Percentiles rank a stretch among this genome's conserved stretches.
phyloP scores from a whole-genome alignment of 2,113 vertebrate genomes.

The Nesoenas mayeri region DNA sequence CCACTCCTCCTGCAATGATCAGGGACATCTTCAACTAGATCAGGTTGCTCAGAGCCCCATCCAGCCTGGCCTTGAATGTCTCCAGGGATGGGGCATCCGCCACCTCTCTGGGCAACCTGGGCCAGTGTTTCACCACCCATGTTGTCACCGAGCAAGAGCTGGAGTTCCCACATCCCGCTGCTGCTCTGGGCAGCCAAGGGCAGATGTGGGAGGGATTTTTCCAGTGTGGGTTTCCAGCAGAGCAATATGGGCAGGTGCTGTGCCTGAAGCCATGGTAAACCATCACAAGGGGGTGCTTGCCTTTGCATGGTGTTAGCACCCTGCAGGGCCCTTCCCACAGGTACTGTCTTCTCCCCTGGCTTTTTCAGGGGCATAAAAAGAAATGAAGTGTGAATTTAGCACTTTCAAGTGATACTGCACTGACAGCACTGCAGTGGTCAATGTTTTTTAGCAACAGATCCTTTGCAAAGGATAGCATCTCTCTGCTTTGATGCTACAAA shows the following conservation, averaged over 20 bases:
- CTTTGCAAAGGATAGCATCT: background rate
- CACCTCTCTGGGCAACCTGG: no score
- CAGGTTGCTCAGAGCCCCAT: no score
- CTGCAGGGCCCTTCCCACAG: background rate
- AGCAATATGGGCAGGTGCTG: rapidly evolving
- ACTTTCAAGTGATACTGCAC: background rate
- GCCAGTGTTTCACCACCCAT: no score
- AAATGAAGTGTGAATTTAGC: background rate
- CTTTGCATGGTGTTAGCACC: background rate
- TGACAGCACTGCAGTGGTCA: background rate
- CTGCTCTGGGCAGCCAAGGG: background rate
- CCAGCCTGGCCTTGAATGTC: no score
- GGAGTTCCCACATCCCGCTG: rapidly evolving
- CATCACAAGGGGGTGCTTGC: background rate
- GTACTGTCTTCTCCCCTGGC: background rate
- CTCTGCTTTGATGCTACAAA: background rate
- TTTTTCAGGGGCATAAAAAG: background rate
- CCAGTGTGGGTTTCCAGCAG: background rate
- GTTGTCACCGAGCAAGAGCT: background rate
- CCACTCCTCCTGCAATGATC: no score
- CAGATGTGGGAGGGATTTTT: background rate
- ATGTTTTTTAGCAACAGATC: background rate
- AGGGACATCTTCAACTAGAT: no score
- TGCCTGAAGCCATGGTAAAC: background rate
- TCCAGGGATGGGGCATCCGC: no score